Evolutionary conservation across 2,888 invertebrate species (phyloP).

Genomic region (Apamea epomidion): DNA sequence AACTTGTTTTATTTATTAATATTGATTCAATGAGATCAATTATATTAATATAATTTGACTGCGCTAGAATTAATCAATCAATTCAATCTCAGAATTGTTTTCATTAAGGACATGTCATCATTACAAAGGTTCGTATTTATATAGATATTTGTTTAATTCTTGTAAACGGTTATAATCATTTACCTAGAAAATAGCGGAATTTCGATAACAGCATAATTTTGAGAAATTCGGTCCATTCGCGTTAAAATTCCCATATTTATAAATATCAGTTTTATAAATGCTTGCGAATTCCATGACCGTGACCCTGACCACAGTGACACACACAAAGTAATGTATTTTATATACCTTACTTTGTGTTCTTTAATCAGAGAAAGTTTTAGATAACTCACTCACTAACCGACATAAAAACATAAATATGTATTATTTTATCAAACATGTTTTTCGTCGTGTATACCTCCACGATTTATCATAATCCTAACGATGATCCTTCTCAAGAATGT

Average conservation of each 20-base stretch:
- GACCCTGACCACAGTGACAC: background rate
- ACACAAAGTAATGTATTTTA: background rate
- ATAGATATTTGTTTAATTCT: background rate
- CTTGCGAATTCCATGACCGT: background rate
- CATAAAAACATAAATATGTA: background rate
- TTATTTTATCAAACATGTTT: slow-evolving; percentile 10
- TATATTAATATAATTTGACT: background rate
- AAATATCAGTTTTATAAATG: background rate
- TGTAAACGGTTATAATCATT: background rate
- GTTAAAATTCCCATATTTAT: background rate
- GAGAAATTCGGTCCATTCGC: background rate
- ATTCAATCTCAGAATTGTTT: too few relatives aligned
- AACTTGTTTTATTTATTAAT: background rate
- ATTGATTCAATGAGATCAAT: background rate
- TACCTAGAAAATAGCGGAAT: background rate
- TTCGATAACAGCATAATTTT: background rate
- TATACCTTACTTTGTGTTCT: background rate
- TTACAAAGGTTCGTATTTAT: background rate
- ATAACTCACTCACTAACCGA: slow-evolving; percentile 17
- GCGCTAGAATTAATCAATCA: background rate
- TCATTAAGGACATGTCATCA: background rate
- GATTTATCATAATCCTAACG: slow-evolving; percentile 21
- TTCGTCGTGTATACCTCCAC: background rate
- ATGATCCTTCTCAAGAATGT: slow-evolving; percentile 34
- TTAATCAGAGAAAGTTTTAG: slow-evolving; percentile 15